Base-by-base conservation (phyloP, 2,888 invertebrate genomes). In the Iselma pallidipennis region DNA sequence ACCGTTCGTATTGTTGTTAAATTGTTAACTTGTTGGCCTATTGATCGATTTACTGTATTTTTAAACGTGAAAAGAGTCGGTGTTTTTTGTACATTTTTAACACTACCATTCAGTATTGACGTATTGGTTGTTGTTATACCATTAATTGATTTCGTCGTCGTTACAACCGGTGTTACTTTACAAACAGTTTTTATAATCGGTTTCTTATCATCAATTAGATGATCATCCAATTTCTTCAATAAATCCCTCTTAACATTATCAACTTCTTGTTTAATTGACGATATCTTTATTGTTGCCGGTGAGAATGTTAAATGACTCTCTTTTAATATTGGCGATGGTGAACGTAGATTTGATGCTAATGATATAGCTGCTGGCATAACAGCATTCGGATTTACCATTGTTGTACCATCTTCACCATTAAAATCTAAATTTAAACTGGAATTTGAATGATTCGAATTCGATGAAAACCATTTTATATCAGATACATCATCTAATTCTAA, bases 361-460 rank as follows among this genome's bases (percentile, higher is more conserved):
- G 88, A 87, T 67, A 90, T 87, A 37, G 91, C 16, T 37, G 91
- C 84, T 1, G 95, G 95, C 89, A 95, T 91, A 48, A 95, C 94
- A 25, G 92, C 92, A 76, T 93, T 94, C 4, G 95, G 95, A 82
- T 95, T 95, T 4, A 95, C 95, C 87, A 95, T 89, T 67, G 92
- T 89, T 0, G 78, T 73, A 45, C 89, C 90, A 76, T 92, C 92
- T 9, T 87, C 87, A 25, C 88, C 87, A 75, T 86, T 88, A 70
- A 89, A 84, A 78, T 90, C 90, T 72, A 90, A 81, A 77, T 88
- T 87, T 76, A 89, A 87, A 71, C 89, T 88, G 71, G 87, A 87
- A 81, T 86, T 87, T 50, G 87, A 84, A 58, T 87, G 85, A 75
- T 86, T 87, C 51, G 83, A 82, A 65, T 78, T 81, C 54, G 81